Evolutionary conservation across 2,113 vertebrate genomes (phyloP).

Genomic region (Nothobranchius kuhntae): DNA sequence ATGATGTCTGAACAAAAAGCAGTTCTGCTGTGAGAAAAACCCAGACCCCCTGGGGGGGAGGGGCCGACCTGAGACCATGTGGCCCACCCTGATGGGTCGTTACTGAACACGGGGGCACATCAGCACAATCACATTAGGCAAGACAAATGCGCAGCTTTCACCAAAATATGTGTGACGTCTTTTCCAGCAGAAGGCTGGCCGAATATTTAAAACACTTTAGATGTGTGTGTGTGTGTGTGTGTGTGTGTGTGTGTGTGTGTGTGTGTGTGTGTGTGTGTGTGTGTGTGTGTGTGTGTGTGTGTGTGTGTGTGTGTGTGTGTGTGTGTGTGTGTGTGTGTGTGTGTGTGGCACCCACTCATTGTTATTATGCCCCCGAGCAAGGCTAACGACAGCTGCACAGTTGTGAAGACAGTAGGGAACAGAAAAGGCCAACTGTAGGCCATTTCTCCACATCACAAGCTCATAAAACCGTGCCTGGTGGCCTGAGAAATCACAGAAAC

Average conservation of each 20-base stretch:
- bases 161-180: conserved; percentile 61
- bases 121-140: conserved; percentile 68
- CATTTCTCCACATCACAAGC: conserved; percentile 29
- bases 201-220: conserved; percentile 48
- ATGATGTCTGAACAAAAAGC: conserved; percentile 55
- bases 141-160: conserved; percentile 61
- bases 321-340: conserved; percentile 29
- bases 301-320: conserved; percentile 33
- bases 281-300: conserved; percentile 25
- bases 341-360: conserved; percentile 42
- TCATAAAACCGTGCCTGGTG: conserved; percentile 49
- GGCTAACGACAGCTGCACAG: conserved; percentile 65
- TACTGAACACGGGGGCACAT: conserved; percentile 53
- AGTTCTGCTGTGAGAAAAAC: conserved; percentile 49
- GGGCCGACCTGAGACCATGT: conserved; percentile 54
- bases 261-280: conserved; percentile 31
- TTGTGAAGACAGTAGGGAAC: conserved; percentile 53
- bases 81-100: conserved; percentile 52
- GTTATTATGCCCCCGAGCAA: conserved; percentile 59
- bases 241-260: conserved; percentile 29
- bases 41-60: conserved; percentile 35
- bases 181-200: conserved; percentile 61
- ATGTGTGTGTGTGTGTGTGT: conserved; percentile 26
- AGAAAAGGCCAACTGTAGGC: conserved; percentile 33
- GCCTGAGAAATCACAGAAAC: conserved; percentile 38